These are phyloP conservation scores for Crepidodera aurea DNA, from an alignment of 2,888 invertebrate species.

Conservation along the genomic window DNA sequence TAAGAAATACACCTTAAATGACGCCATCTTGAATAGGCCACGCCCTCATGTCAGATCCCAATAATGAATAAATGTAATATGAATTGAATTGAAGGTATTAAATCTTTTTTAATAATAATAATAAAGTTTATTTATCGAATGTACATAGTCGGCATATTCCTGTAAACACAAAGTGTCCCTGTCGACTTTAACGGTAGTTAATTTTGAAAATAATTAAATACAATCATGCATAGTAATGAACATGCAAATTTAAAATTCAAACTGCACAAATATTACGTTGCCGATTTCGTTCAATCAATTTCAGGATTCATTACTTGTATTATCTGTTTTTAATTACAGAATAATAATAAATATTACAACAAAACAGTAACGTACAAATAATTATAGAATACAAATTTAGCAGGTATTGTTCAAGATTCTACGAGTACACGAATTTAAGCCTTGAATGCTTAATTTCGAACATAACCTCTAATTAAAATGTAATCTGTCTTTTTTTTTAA, in stretches of 20 bases:
- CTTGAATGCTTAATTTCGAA: neutral
- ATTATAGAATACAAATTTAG: neutral
- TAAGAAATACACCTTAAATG: no score
- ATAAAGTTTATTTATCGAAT: no score
- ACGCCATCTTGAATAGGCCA: no score
- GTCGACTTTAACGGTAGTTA: constrained; percentile 5
- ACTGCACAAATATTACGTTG: neutral
- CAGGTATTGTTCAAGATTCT: neutral
- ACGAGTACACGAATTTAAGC: neutral
- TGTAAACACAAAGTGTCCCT: no score
- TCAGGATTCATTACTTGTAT: neutral
- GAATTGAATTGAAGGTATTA: no score
- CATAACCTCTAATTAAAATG: no score
- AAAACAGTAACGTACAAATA: neutral
- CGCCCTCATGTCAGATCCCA: no score
- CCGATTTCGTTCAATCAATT: neutral
- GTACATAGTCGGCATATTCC: no score
- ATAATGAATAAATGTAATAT: no score
- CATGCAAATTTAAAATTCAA: neutral
- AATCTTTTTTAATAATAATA: no score
- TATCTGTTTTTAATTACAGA: neutral
- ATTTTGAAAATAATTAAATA: constrained; percentile 29
- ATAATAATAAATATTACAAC: neutral
- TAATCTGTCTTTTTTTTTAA: no score
- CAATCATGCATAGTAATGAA: neutral